phyloP scores from a whole-genome alignment of 2,113 vertebrate genomes.

The Vidua chalybeata region DNA sequence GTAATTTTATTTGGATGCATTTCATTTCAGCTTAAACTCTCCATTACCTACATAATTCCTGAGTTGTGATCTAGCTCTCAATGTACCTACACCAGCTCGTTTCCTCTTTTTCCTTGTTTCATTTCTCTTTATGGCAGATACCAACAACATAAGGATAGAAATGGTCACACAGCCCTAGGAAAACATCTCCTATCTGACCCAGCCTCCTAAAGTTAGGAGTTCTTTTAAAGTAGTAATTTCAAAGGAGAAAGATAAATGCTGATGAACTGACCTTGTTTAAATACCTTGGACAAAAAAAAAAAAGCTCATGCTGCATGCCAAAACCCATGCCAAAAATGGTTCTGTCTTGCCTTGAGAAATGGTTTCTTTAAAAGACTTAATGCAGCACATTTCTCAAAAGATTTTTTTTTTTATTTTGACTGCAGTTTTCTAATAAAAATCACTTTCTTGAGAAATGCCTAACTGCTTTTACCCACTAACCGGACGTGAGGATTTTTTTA shows the following conservation, averaged over 20 bases:
- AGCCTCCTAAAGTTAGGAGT: not conserved
- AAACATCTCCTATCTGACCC: not conserved
- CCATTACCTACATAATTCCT: not conserved
- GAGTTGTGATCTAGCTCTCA: not conserved
- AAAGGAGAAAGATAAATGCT: not conserved
- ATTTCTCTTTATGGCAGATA: not conserved
- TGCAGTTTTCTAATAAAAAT: not conserved
- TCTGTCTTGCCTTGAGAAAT: not conserved
- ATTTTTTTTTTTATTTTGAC: not conserved
- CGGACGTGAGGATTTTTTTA: not conserved
- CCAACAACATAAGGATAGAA: not conserved
- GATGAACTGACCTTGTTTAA: not conserved
- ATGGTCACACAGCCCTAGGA: not conserved
- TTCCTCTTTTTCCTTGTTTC: not conserved
- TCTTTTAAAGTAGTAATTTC: not conserved
- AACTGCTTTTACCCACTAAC: not conserved
- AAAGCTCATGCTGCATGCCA: not conserved
- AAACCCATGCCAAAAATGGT: not conserved
- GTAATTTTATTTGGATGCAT: not conserved
- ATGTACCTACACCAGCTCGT: not conserved
- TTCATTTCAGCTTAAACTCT: not conserved
- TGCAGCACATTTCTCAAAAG: rapidly evolving
- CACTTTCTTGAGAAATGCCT: not conserved
- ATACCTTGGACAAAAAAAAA: not conserved
- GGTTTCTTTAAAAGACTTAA: not conserved